Conservation (phyloP, 2,797 vertebrate species). For the Bufotes viridis region DNA sequence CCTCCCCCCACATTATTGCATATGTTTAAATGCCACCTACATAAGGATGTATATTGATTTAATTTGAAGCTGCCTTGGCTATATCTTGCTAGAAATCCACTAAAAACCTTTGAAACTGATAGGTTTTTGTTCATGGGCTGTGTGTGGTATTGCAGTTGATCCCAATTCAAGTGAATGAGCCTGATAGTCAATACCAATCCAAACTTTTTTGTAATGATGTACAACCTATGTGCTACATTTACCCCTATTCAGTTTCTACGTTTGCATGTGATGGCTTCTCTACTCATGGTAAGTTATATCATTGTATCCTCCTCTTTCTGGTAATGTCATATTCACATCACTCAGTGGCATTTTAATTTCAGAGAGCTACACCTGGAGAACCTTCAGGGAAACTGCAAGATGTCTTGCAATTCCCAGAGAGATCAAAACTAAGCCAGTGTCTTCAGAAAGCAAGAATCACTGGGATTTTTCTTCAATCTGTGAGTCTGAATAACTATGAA, state of each 20-base stretch:
- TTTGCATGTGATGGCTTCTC: not conserved
- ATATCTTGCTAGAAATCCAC: no score
- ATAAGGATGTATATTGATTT: no score
- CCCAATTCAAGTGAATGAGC: not conserved
- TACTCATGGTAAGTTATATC: not conserved
- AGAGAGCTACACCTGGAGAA: constrained; percentile 23
- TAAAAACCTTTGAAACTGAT: no score
- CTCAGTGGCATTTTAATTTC: constrained; percentile 19
- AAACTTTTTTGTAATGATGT: not conserved
- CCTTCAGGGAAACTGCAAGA: constrained; percentile 24
- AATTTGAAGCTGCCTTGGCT: no score
- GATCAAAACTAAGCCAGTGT: constrained; percentile 67
- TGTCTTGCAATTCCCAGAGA: constrained; percentile 37
- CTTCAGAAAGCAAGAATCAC: constrained; percentile 74
- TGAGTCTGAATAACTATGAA: constrained; percentile 60
- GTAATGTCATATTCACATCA: not conserved
- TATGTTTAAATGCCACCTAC: no score
- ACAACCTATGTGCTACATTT: not conserved
- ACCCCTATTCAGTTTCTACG: not conserved
- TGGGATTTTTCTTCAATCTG: constrained; percentile 70
- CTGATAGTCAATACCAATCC: not conserved
- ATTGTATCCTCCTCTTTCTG: constrained; percentile 15
- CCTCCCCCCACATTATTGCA: no score
- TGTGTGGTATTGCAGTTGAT: not conserved
- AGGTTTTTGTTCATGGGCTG: not conserved